A percentile compares a stretch with the other conserved stretches of the same genome.
Evolutionary conservation across 2,797 vertebrate genomes (phyloP).

Genomic region (Phalanger gymnotis): DNA sequence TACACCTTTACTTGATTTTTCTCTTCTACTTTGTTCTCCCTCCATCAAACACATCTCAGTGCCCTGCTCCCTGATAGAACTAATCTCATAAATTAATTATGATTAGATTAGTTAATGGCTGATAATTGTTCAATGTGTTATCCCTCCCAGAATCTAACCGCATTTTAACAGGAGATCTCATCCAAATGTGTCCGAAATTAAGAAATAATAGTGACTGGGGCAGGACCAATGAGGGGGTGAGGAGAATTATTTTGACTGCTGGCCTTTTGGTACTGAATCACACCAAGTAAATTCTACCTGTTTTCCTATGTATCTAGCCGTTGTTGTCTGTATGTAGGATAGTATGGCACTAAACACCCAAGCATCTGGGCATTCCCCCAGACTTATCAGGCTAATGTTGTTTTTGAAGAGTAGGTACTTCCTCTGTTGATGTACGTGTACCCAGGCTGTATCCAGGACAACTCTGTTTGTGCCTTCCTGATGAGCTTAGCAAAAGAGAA

Average conservation of each 20-base stretch:
- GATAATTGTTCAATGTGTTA: neutral
- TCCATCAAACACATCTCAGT: neutral
- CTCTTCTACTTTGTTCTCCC: neutral
- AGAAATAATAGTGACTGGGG: neutral
- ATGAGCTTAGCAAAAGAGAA: neutral
- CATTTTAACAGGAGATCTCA: neutral
- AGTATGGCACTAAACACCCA: neutral
- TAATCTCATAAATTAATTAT: neutral
- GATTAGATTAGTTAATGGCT: neutral
- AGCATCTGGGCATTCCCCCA: neutral
- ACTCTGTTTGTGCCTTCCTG: neutral
- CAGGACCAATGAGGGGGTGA: neutral
- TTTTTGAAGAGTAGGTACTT: neutral
- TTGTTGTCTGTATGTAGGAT: neutral
- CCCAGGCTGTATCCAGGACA: neutral
- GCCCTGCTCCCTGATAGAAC: neutral
- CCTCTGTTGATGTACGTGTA: neutral
- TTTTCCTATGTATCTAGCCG: neutral
- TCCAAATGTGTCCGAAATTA: neutral
- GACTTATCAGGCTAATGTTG: neutral
- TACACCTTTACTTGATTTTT: neutral
- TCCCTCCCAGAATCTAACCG: neutral
- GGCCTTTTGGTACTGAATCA: neutral
- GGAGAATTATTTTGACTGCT: neutral
- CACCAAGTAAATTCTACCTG: neutral